Evolutionary conservation across 2,113 vertebrate genomes (phyloP).

Genomic region (Edolisoma coerulescens): DNA sequence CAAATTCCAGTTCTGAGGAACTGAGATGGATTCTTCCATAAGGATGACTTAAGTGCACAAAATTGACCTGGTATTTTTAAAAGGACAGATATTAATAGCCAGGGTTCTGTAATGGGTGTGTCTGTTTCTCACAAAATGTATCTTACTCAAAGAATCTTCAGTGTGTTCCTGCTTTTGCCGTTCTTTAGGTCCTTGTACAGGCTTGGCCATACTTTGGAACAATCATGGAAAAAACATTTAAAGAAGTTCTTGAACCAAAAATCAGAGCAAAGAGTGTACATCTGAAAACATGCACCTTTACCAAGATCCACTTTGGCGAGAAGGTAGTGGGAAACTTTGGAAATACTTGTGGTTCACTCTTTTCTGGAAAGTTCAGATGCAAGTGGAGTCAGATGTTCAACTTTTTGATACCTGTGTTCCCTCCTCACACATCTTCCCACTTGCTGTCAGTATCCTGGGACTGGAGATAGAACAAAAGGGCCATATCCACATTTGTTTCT

Average conservation of each 20-base stretch:
- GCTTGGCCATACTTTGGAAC: conserved; percentile 93
- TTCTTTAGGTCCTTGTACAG: conserved; percentile 84
- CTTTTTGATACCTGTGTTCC: neutral
- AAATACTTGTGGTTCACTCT: neutral
- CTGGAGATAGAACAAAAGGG: neutral
- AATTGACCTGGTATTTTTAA: neutral
- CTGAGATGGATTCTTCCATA: neutral
- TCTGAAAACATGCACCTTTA: conserved; percentile 88
- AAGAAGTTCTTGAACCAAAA: conserved; percentile 81
- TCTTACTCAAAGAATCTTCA: neutral
- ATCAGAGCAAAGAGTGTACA: conserved; percentile 80
- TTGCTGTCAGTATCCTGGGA: neutral
- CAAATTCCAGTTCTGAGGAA: neutral
- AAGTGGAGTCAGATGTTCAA: neutral
- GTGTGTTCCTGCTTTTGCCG: neutral
- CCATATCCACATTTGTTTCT: neutral
- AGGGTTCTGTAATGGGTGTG: neutral
- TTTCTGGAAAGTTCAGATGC: neutral
- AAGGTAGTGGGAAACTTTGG: conserved; percentile 68
- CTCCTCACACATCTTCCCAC: neutral
- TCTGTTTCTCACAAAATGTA: neutral
- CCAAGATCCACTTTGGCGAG: conserved; percentile 90
- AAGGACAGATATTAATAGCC: neutral
- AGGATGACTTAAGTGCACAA: neutral
- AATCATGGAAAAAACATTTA: conserved; percentile 90